Evolutionary conservation across 2,797 vertebrate genomes (phyloP), one percentile per base, ranked within the genome.

Genomic region (Pangasius djambal): DNA sequence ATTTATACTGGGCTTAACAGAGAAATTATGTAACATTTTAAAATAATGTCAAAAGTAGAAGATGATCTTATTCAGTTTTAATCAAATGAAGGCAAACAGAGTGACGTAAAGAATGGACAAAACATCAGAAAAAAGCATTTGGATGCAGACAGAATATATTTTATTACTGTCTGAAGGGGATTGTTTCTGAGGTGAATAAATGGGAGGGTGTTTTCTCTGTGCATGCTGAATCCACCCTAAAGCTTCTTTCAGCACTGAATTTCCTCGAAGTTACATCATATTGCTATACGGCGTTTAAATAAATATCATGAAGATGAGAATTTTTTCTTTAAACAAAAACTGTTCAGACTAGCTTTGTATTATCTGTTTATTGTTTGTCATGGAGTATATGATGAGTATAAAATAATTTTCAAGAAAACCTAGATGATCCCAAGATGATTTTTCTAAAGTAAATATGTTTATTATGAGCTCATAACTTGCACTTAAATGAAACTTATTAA

Each of bases 211-310:
- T 31, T 86, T 78, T 50, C 9, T 78, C 37, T 55, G 57, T 87
- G 74, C 83, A 52, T 69, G 75, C 59, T 55, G 61, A 79, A 87
- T 79, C 48, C 57, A 67, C 77, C 86, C 61, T 61, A 18, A 61
- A 85, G n/a, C 44, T 86, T 28, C 52, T 69, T 50, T 86, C 85
- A 48, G 85, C 72, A 52, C 25, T 25, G 18, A 70, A 85, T 85
- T 70, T 28, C 65, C 20, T 55, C 55, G n/a, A 70, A 55, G 83
- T 85, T 85, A 55, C 65, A 85, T 72, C 67, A 85, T 70, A 34
- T 34, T 55, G 20, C n/a, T 22, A 7, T 55, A 22, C 20, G 37
- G 65, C 20, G 3, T 70, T 70, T 70, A 65, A 31, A 65, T 8
- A 83, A 18, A 20, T n/a, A 83, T 83, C 61, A 65, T 13, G 6